Percentiles rank a stretch among this genome's conserved stretches.
phyloP scores from a whole-genome alignment of 2,113 vertebrate species.

The Crotalus viridis region DNA sequence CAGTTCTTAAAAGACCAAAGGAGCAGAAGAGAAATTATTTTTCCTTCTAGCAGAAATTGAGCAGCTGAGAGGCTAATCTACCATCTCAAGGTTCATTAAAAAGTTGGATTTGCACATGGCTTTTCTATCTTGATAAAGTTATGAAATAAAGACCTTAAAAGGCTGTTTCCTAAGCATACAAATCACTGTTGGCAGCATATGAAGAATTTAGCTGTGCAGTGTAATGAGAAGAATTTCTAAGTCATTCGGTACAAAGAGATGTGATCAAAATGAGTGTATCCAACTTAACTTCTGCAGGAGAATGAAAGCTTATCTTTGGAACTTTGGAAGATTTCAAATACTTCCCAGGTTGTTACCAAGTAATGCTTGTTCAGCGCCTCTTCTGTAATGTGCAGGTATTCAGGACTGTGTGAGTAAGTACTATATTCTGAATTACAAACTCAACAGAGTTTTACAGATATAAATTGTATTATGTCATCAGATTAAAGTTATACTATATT shows the following conservation, averaged over 20 bases:
- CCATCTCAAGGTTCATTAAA: not conserved
- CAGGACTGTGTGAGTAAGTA: not conserved
- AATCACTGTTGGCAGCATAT: not conserved
- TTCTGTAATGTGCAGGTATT: slow-evolving; percentile 24
- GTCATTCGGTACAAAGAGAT: not conserved
- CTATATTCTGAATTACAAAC: slow-evolving; percentile 16
- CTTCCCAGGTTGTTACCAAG: not conserved
- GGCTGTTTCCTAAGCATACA: not conserved
- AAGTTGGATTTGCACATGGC: not conserved
- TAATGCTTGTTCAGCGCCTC: slow-evolving; percentile 8
- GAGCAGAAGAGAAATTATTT: not conserved
- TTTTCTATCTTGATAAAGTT: not conserved
- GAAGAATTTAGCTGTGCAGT: not conserved
- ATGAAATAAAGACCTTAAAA: not conserved
- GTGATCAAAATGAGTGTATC: slow-evolving; percentile 1
- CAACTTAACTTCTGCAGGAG: slow-evolving; percentile 8
- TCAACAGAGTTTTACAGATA: slow-evolving; percentile 17
- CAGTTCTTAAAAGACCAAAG: not conserved
- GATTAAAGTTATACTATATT: slow-evolving; percentile 10
- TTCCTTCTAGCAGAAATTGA: not conserved
- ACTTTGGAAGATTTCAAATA: slow-evolving; percentile 27
- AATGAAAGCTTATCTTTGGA: not conserved
- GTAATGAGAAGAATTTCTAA: slow-evolving; percentile 6
- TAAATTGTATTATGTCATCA: slow-evolving; percentile 2
- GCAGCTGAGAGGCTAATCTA: not conserved